These are phyloP conservation scores for Pectinophora gossypiella DNA, from an alignment of 1,140 invertebrate species.

Conservation along the genomic window DNA sequence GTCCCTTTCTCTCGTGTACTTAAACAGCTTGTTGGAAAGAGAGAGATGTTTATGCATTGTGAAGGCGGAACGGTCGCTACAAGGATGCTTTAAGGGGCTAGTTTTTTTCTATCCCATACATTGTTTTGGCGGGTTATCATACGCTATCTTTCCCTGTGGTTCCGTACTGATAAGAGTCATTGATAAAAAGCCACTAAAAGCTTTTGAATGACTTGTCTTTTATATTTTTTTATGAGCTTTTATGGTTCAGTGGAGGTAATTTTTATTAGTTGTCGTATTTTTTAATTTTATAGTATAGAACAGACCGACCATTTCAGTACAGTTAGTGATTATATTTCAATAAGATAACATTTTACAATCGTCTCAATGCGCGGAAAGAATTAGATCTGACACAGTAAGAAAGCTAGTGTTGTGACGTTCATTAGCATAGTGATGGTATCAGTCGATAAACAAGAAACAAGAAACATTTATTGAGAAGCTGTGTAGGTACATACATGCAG, in stretches of 20 bases:
- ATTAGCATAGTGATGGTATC: too few relatives aligned
- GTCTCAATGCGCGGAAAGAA: too few relatives aligned
- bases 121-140: conserved; percentile 64
- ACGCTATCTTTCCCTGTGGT: conserved; percentile 7
- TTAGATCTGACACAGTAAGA: too few relatives aligned
- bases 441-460: too few relatives aligned
- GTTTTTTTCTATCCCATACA: conserved; percentile 42
- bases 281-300: too few relatives aligned
- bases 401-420: too few relatives aligned
- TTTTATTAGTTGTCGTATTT: neutral
- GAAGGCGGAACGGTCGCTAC: conserved; percentile 47
- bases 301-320: too few relatives aligned
- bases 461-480: too few relatives aligned
- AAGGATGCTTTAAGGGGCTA: conserved; percentile 36
- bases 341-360: too few relatives aligned
- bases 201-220: neutral
- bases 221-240: neutral
- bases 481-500: too few relatives aligned
- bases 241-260: neutral
- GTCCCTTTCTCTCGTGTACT: conserved; percentile 24
- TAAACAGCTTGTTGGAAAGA: conserved; percentile 14
- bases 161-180: conserved; percentile 38
- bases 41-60: conserved; percentile 34
- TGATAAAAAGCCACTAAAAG: conserved; percentile 25
- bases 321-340: too few relatives aligned